Evolutionary conservation across 2,113 vertebrate genomes (phyloP).

Genomic region (Channa maculata): DNA sequence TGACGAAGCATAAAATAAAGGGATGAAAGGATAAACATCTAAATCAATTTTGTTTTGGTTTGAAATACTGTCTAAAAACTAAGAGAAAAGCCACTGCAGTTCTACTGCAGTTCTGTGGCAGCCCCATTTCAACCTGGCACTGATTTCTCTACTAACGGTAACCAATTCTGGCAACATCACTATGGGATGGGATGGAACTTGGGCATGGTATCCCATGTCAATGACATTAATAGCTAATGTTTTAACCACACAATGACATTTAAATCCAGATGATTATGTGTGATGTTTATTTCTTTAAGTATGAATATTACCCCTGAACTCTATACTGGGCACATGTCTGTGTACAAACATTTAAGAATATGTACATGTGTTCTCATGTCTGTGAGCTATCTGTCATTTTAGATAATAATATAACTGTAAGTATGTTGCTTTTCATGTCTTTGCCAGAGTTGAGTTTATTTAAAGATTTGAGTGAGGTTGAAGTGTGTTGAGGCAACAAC

Average conservation of each 20-base stretch:
- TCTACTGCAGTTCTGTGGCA: too few species aligned
- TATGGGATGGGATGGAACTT: too few species aligned
- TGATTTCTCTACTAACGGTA: too few species aligned
- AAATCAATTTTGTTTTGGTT: too few species aligned
- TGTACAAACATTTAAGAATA: neutral
- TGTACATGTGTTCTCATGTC: slow-evolving; percentile 3
- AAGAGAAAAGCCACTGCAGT: too few species aligned
- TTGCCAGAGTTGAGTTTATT: slow-evolving; percentile 48
- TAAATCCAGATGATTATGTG: too few species aligned
- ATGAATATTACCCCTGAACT: neutral
- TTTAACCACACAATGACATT: slow-evolving; percentile 5
- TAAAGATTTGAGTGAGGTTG: slow-evolving; percentile 52
- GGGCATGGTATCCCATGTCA: neutral
- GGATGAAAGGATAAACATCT: too few species aligned
- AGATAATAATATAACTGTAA: slow-evolving; percentile 26
- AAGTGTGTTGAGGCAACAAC: slow-evolving; percentile 48
- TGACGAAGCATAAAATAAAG: too few species aligned
- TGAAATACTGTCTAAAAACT: too few species aligned
- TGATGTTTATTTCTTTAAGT: neutral
- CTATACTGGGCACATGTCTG: neutral
- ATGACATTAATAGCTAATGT: slow-evolving; percentile 38
- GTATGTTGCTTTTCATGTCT: slow-evolving; percentile 16
- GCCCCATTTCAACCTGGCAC: too few species aligned
- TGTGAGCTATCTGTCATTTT: slow-evolving; percentile 46
- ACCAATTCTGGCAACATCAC: too few species aligned